These are phyloP conservation scores for Samia ricini DNA, from an alignment of 1,140 invertebrate species.

Conservation along the genomic window DNA sequence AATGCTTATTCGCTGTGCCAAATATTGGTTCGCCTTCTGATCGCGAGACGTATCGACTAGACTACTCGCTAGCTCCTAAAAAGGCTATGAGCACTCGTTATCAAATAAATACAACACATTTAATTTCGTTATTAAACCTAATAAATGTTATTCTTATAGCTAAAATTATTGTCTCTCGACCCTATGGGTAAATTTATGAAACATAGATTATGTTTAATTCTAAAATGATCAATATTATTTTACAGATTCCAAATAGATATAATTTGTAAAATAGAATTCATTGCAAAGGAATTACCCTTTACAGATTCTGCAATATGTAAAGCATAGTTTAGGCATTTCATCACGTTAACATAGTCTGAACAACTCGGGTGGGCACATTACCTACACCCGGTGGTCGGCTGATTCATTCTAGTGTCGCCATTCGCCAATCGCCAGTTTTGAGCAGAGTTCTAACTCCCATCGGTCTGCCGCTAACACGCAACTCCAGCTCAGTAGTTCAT, in stretches of 20 bases:
- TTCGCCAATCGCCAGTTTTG: conserved; percentile 35
- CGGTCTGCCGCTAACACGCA: conserved; percentile 54
- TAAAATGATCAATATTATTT: no score
- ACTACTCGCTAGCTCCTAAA: no score
- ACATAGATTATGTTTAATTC: no score
- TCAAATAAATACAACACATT: no score
- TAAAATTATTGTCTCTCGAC: no score
- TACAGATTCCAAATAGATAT: not conserved
- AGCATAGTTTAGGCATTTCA: not conserved
- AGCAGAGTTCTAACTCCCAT: conserved; percentile 43
- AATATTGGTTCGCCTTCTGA: no score
- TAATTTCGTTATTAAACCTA: no score
- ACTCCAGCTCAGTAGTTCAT: conserved; percentile 52
- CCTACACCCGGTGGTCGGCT: conserved; percentile 35
- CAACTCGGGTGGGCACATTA: conserved; percentile 35
- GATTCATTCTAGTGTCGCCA: conserved; percentile 37
- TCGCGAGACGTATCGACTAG: no score
- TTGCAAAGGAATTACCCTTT: not conserved
- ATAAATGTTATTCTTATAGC: no score
- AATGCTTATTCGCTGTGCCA: no score
- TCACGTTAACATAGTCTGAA: not conserved
- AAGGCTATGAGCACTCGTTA: no score
- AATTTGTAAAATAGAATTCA: not conserved
- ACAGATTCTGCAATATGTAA: not conserved
- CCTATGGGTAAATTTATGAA: no score